These are phyloP conservation scores for Apeira syringaria DNA, from an alignment of 2,888 invertebrate species.

Conservation along the genomic window DNA sequence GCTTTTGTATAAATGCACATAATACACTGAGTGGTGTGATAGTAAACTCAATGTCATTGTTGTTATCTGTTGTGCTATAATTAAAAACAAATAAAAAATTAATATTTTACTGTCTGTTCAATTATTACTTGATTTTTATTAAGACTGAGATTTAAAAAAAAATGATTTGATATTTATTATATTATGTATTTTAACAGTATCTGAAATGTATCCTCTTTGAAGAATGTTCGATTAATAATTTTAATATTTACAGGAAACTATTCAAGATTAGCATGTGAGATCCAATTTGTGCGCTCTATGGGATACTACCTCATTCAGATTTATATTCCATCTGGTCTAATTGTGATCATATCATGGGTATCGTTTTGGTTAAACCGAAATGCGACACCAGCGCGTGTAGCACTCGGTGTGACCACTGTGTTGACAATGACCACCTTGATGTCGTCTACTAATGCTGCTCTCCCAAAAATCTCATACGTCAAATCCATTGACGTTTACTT, in stretches of 20 bases:
- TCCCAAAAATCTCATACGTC: conserved; percentile 99
- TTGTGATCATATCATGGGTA: conserved; percentile 98
- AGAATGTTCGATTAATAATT: neutral
- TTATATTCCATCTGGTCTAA: conserved; percentile 98
- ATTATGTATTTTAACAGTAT: no score
- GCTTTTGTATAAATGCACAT: conserved; percentile 80
- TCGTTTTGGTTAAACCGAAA: conserved; percentile 98
- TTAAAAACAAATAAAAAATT: neutral
- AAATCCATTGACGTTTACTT: conserved; percentile 98
- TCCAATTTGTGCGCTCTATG: conserved; percentile 98
- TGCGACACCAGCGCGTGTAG: conserved; percentile 96
- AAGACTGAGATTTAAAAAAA: neutral
- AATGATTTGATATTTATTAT: no score
- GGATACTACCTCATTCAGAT: conserved; percentile 99
- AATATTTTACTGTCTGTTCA: neutral
- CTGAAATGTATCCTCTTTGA: no score
- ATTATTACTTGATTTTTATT: neutral
- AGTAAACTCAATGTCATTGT: conserved; percentile 34
- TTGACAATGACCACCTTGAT: conserved; percentile 99
- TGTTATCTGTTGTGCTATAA: conserved; percentile 38
- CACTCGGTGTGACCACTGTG: conserved; percentile 97
- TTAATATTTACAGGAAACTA: conserved; percentile 91
- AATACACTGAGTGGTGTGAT: conserved; percentile 72
- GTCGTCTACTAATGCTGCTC: conserved; percentile 97
- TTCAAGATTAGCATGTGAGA: conserved; percentile 97